Evolutionary conservation across 2,888 invertebrate species (phyloP).

Genomic region (Tyria jacobaeae): DNA sequence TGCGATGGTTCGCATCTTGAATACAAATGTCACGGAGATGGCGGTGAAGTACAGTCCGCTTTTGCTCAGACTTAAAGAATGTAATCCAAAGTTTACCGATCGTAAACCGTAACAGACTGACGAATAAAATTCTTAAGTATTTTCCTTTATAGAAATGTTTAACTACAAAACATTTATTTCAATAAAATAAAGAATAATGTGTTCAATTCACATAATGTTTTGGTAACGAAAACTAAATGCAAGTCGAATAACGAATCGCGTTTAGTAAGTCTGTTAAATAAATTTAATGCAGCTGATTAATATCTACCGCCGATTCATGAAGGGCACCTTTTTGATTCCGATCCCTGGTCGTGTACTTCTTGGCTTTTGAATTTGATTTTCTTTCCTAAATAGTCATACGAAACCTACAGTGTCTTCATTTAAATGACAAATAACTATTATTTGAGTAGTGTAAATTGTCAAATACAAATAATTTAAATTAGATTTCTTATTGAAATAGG

Average conservation of each 20-base stretch:
- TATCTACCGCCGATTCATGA: no score
- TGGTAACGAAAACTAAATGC: no score
- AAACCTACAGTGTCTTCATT: no score
- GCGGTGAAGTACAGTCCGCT: slow-evolving; percentile 61
- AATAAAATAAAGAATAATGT: background rate
- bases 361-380: no score
- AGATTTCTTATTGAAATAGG: no score
- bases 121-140: slow-evolving; percentile 68
- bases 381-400: no score
- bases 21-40: slow-evolving; percentile 61
- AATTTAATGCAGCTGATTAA: background rate
- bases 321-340: no score
- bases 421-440: no score
- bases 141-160: slow-evolving; percentile 54
- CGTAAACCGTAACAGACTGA: slow-evolving; percentile 68
- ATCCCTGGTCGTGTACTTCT: no score
- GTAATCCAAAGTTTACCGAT: slow-evolving; percentile 73
- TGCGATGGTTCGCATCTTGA: slow-evolving; percentile 60
- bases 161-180: slow-evolving; percentile 30
- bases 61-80: slow-evolving; percentile 70
- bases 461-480: no score
- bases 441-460: no score
- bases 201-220: no score
- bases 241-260: background rate
- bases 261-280: background rate